Conservation (phyloP, 2,888 invertebrate species). For the Pycnomerus fuliginosus region DNA sequence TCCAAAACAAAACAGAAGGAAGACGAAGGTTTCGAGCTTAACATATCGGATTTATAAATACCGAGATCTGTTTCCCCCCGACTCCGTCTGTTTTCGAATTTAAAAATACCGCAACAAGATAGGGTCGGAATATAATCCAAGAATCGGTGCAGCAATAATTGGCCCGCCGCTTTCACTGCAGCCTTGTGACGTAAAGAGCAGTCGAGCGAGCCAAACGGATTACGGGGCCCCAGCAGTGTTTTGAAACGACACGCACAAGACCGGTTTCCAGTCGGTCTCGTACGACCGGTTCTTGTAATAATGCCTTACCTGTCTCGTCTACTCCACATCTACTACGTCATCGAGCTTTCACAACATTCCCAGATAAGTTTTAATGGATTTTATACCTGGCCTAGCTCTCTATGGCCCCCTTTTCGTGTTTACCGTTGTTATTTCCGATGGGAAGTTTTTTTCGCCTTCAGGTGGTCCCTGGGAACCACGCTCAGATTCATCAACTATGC, state of each 20-base stretch:
- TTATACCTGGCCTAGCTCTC: slow-evolving; percentile 23
- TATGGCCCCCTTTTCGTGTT: slow-evolving; percentile 33
- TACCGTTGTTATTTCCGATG: slow-evolving; percentile 30
- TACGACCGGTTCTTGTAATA: slow-evolving; percentile 33
- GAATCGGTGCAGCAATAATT: background rate
- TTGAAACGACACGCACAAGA: slow-evolving; percentile 15
- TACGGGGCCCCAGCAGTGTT: slow-evolving; percentile 12
- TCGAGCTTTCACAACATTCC: slow-evolving; percentile 27
- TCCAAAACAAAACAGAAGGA: slow-evolving; percentile 9
- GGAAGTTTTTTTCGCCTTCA: slow-evolving; percentile 22
- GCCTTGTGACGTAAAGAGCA: slow-evolving; percentile 42
- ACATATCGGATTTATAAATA: no score
- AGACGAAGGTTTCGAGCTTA: no score
- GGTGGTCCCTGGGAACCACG: slow-evolving; percentile 19
- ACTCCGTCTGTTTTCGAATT: slow-evolving; percentile 6
- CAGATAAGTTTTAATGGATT: slow-evolving; percentile 22
- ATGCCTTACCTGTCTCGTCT: slow-evolving; percentile 27
- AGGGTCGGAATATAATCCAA: no score
- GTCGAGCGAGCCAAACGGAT: slow-evolving; percentile 33
- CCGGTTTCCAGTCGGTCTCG: slow-evolving; percentile 31
- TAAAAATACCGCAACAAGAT: slow-evolving; percentile 14
- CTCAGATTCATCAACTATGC: background rate
- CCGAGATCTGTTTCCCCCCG: no score
- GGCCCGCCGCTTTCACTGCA: slow-evolving; percentile 24
- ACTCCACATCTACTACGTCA: slow-evolving; percentile 30